phyloP scores from a whole-genome alignment of 2,888 invertebrate genomes.

The Heliconius cydno region DNA sequence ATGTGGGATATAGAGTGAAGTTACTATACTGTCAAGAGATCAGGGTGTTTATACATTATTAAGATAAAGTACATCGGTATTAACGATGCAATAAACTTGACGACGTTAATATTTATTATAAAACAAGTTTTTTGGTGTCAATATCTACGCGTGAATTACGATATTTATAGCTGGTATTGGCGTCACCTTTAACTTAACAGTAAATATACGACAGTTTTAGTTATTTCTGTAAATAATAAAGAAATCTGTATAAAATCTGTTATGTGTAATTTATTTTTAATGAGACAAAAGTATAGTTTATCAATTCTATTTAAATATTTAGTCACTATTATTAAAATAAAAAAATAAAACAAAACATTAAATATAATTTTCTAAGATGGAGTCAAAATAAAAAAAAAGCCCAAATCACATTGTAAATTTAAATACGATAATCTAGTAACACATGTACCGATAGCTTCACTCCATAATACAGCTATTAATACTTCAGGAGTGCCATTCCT shows the following conservation, averaged over 20 bases:
- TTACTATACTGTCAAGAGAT: background rate
- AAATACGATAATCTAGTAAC: slow-evolving; percentile 27
- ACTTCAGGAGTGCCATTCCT: slow-evolving; percentile 63
- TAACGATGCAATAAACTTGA: too few species aligned
- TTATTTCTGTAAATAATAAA: background rate
- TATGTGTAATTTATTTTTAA: background rate
- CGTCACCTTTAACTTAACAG: too few species aligned
- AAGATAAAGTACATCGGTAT: too few species aligned
- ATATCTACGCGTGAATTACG: too few species aligned
- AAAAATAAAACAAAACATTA: background rate
- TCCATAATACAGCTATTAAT: slow-evolving; percentile 47
- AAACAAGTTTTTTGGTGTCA: background rate
- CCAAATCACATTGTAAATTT: slow-evolving; percentile 41
- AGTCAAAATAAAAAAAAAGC: background rate
- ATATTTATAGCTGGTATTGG: too few species aligned
- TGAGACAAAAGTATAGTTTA: background rate
- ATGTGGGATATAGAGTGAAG: background rate
- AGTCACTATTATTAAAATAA: background rate
- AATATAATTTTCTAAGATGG: background rate
- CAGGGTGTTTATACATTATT: background rate
- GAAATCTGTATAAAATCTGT: background rate
- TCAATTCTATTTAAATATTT: background rate
- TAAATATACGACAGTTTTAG: background rate
- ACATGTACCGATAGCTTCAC: slow-evolving; percentile 36
- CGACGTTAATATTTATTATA: background rate